Conservation (phyloP, 2,113 vertebrate species). For the Myxocyprinus asiaticus region DNA sequence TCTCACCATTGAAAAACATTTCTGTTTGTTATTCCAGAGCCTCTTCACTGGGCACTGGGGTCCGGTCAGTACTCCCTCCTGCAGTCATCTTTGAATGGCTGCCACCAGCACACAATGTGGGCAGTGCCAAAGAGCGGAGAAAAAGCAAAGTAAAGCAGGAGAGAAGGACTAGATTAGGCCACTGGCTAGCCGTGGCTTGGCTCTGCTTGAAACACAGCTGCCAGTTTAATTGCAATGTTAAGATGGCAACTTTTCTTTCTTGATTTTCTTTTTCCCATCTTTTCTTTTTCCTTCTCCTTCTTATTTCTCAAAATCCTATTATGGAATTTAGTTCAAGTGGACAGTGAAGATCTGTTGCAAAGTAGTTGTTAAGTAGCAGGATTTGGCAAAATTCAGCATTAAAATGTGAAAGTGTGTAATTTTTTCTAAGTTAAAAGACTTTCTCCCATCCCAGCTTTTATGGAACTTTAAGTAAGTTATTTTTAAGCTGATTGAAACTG, state of each 20-base stretch:
- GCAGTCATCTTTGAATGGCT: conserved; percentile 49
- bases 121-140: conserved; percentile 32
- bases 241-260: conserved; percentile 46
- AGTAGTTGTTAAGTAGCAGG: background rate
- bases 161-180: conserved; percentile 49
- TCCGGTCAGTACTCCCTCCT: conserved; percentile 39
- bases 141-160: conserved; percentile 20
- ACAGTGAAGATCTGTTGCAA: conserved; percentile 29
- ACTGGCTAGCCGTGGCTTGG: conserved; percentile 47
- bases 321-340: conserved; percentile 52
- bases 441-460: no score
- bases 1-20: conserved; percentile 51
- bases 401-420: no score
- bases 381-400: background rate
- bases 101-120: conserved; percentile 44
- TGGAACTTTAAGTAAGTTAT: no score
- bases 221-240: conserved; percentile 55
- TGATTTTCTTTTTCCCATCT: background rate
- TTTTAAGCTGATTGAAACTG: no score
- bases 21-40: conserved; percentile 31
- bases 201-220: conserved; percentile 53
- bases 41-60: conserved; percentile 31
- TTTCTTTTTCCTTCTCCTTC: conserved; percentile 1
- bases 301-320: conserved; percentile 52
- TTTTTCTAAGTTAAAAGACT: no score